These are phyloP conservation scores for Apocrypta bakeri DNA, from an alignment of 1,140 invertebrate genomes.

Conservation along the genomic window DNA sequence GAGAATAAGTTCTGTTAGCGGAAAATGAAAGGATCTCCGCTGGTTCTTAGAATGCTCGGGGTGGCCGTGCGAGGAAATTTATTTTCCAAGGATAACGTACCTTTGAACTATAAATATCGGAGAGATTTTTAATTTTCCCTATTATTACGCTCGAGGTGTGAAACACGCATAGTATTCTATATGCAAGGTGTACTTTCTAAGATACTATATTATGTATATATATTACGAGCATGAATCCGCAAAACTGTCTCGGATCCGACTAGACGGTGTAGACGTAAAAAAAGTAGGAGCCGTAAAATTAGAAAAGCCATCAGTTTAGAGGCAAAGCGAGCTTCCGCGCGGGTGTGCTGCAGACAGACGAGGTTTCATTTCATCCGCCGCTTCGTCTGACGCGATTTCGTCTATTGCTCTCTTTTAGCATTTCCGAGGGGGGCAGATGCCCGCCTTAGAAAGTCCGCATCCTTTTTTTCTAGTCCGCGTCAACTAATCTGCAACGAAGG, in stretches of 20 bases:
- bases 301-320: not conserved
- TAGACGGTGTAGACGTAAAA: not conserved
- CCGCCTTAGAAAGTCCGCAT: not conserved
- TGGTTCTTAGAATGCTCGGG: not conserved
- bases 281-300: not conserved
- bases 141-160: too few species aligned
- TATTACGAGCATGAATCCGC: not conserved
- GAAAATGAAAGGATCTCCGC: not conserved
- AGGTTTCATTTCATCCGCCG: not conserved
- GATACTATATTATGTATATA: too few species aligned
- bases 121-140: too few species aligned
- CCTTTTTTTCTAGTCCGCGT: too few species aligned
- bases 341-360: not conserved
- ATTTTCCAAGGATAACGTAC: not conserved
- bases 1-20: not conserved
- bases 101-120: too few species aligned
- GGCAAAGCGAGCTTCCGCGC: not conserved
- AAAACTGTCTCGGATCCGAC: not conserved
- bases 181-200: too few species aligned
- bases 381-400: not conserved
- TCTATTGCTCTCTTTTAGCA: not conserved
- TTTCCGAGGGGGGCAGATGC: slow-evolving; percentile 14
- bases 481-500: too few species aligned
- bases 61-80: not conserved
- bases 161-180: too few species aligned